These are phyloP conservation scores for Scaptomyza pallida DNA, from an alignment of 1,140 invertebrate species.

Conservation along the genomic window DNA sequence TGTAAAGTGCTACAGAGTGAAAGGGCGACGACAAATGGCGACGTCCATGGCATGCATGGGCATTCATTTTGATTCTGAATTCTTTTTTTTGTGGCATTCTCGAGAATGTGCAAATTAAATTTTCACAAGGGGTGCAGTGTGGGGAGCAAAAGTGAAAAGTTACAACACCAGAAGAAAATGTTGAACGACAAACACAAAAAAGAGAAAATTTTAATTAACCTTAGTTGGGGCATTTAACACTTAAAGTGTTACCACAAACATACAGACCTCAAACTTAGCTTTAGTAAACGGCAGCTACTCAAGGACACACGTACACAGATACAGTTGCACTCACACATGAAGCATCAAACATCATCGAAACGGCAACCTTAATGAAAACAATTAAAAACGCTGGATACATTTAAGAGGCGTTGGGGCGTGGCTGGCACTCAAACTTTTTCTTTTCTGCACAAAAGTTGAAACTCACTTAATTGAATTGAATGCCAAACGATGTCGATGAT, in stretches of 20 bases:
- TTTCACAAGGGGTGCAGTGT: conserved; percentile 15
- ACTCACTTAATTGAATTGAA: conserved; percentile 77
- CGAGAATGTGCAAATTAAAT: conserved; percentile 62
- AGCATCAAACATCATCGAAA: conserved; percentile 60
- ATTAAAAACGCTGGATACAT: conserved; percentile 53
- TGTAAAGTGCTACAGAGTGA: conserved; percentile 59
- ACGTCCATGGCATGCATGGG: conserved; percentile 33
- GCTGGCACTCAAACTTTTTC: conserved; percentile 9
- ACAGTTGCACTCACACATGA: background rate
- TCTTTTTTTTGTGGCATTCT: conserved; percentile 7
- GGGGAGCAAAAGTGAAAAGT: background rate
- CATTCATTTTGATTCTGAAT: conserved; percentile 18
- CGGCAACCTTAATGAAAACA: conserved; percentile 66
- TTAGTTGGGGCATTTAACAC: conserved; percentile 25
- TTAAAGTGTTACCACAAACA: conserved; percentile 18
- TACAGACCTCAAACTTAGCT: background rate
- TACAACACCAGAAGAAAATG: background rate
- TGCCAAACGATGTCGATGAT: conserved; percentile 40
- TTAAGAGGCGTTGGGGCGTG: conserved; percentile 15
- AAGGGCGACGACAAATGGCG: conserved; percentile 32
- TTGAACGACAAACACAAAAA: conserved; percentile 4
- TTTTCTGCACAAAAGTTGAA: conserved; percentile 41
- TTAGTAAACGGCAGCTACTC: background rate
- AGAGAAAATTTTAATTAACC: conserved; percentile 33
- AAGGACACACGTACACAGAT: background rate